These are phyloP conservation scores for Oryzias sinensis DNA, from an alignment of 2,797 vertebrate genomes.

Conservation along the genomic window DNA sequence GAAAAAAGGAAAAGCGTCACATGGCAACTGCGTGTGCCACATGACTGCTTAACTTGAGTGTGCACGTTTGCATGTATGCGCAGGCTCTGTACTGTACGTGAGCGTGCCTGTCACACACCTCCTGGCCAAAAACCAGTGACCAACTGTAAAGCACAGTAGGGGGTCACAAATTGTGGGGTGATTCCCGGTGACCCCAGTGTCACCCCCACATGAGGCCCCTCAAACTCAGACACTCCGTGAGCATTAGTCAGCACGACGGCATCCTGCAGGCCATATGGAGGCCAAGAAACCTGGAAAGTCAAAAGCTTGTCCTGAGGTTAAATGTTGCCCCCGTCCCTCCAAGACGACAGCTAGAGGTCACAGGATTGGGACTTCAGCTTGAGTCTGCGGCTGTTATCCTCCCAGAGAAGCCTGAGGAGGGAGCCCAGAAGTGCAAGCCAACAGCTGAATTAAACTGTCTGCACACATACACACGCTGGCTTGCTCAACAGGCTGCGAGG, in stretches of 20 bases:
- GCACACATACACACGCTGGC: slow-evolving; percentile 34
- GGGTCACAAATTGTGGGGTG: slow-evolving; percentile 25
- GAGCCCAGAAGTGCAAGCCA: slow-evolving; percentile 39
- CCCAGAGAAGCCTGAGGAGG: slow-evolving; percentile 25
- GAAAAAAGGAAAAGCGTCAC: slow-evolving; percentile 61
- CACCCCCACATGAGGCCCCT: neutral
- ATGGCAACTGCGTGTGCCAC: slow-evolving; percentile 76
- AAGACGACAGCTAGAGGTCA: slow-evolving; percentile 28
- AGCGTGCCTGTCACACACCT: slow-evolving; percentile 12
- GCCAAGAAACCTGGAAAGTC: neutral
- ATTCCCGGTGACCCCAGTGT: slow-evolving; percentile 23
- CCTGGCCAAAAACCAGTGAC: neutral
- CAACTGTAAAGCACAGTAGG: neutral
- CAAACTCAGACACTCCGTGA: neutral
- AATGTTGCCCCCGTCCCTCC: slow-evolving; percentile 2
- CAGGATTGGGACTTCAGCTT: slow-evolving; percentile 39
- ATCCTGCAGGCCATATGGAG: neutral
- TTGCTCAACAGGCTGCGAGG: slow-evolving; percentile 40
- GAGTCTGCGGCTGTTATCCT: slow-evolving; percentile 19
- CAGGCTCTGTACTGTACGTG: slow-evolving; percentile 44
- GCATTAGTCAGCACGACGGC: slow-evolving; percentile 3
- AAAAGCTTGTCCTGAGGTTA: slow-evolving; percentile 1
- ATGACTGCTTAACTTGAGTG: slow-evolving; percentile 75
- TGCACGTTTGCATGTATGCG: slow-evolving; percentile 68
- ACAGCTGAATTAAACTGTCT: slow-evolving; percentile 56